A percentile compares a stretch with the other conserved stretches of the same genome.
Evolutionary conservation across 1,140 invertebrate genomes (phyloP).

Genomic region (Probaryconus sp.): DNA sequence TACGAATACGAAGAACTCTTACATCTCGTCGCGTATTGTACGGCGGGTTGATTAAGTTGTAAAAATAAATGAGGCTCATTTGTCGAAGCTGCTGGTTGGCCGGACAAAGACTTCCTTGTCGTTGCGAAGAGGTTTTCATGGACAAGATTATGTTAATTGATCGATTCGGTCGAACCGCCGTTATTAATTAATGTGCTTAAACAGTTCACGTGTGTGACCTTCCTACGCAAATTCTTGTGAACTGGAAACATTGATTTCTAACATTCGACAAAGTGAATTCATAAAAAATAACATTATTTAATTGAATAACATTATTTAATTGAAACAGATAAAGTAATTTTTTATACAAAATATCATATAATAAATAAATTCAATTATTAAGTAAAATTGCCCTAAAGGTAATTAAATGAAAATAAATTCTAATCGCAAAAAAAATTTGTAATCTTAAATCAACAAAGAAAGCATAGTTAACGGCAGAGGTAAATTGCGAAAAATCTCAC

Average conservation of each 20-base stretch:
- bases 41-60: constrained; percentile 2
- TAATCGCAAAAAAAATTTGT: constrained; percentile 30
- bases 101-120: constrained; percentile 4
- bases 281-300: no score
- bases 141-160: background rate
- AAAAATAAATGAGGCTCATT: constrained; percentile 11
- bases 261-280: no score
- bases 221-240: no score
- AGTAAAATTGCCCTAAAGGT: no score
- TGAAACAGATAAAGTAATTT: no score
- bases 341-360: no score
- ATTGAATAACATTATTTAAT: no score
- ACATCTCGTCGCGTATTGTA: constrained; percentile 20
- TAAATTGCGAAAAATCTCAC: constrained; percentile 56
- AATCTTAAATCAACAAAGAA: constrained; percentile 44
- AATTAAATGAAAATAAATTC: constrained; percentile 19
- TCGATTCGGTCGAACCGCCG: no score
- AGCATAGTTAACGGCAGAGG: constrained; percentile 11
- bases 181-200: no score
- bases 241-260: no score
- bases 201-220: no score
- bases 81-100: background rate
- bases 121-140: background rate
- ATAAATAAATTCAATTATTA: no score
- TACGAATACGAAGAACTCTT: constrained; percentile 59